Percentiles rank a stretch among this genome's conserved stretches.
These are phyloP conservation scores for Dexiosoma caninum DNA, from an alignment of 2,888 invertebrate species.

Conservation along the genomic window DNA sequence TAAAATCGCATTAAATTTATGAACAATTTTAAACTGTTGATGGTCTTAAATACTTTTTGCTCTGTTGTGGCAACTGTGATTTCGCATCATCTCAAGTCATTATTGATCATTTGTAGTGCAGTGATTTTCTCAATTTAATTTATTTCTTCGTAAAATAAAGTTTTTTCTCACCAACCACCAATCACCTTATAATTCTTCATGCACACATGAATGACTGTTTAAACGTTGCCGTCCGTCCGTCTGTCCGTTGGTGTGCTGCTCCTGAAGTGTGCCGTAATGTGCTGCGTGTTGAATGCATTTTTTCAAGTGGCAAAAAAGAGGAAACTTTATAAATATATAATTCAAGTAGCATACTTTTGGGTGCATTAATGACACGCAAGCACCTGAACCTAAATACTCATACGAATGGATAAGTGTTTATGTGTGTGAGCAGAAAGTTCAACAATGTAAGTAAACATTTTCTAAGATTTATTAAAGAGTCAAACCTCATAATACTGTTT, in stretches of 20 bases:
- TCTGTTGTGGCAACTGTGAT: no score
- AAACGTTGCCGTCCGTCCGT: conserved; percentile 5
- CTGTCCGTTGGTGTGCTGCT: neutral
- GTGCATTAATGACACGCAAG: conserved; percentile 36
- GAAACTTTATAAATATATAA: conserved; percentile 37
- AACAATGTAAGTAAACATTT: conserved; percentile 36
- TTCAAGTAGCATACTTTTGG: conserved; percentile 52
- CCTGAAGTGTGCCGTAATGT: conserved; percentile 20
- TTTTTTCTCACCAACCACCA: conserved; percentile 3
- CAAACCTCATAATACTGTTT: conserved; percentile 40
- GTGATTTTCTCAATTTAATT: neutral
- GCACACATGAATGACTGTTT: conserved; percentile 1
- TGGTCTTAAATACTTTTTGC: no score
- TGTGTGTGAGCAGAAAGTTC: conserved; percentile 6
- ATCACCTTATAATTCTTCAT: neutral
- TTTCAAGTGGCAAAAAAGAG: conserved; percentile 22
- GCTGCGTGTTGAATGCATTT: conserved; percentile 49
- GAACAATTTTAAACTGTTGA: no score
- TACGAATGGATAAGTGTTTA: neutral
- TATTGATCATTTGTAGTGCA: no score
- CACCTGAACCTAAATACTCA: neutral
- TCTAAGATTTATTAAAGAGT: conserved; percentile 46
- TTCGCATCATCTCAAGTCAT: no score
- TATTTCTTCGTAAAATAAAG: neutral
- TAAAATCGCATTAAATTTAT: no score